phyloP scores from a whole-genome alignment of 2,113 vertebrate species.

The Pterocles orientalis region DNA sequence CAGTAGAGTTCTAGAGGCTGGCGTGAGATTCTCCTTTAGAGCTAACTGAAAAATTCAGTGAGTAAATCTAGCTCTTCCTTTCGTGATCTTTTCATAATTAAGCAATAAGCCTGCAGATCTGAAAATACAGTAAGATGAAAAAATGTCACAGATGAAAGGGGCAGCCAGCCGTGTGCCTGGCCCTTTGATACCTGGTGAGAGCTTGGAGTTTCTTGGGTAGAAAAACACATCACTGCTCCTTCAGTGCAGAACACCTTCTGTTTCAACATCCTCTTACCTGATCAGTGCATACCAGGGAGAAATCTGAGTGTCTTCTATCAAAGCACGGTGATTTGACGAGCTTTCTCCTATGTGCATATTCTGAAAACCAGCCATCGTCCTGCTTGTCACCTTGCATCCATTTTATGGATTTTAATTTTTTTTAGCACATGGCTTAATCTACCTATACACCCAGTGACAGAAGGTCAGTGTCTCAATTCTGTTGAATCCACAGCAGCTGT shows the following conservation, averaged over 20 bases:
- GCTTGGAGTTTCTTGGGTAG: neutral
- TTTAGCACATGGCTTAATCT: neutral
- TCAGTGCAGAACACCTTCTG: neutral
- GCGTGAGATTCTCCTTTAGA: neutral
- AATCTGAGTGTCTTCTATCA: neutral
- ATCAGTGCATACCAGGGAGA: rapidly evolving
- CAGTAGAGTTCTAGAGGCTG: neutral
- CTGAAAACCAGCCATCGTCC: neutral
- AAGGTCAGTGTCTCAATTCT: neutral
- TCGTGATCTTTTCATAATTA: neutral
- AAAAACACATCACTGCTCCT: neutral
- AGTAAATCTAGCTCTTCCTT: neutral
- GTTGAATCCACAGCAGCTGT: neutral
- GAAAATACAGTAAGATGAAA: neutral
- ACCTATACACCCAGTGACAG: neutral
- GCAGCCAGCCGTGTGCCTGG: neutral
- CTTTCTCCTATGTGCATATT: neutral
- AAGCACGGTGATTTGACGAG: neutral
- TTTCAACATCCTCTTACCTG: neutral
- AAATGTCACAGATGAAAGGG: neutral
- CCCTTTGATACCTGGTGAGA: neutral
- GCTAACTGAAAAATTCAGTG: neutral
- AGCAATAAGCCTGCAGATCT: neutral
- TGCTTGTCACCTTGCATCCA: neutral
- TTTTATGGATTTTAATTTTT: neutral